A percentile compares a stretch with the other conserved stretches of the same genome.
phyloP scores from a whole-genome alignment of 2,113 vertebrate species.

The Hymenochirus boettgeri region DNA sequence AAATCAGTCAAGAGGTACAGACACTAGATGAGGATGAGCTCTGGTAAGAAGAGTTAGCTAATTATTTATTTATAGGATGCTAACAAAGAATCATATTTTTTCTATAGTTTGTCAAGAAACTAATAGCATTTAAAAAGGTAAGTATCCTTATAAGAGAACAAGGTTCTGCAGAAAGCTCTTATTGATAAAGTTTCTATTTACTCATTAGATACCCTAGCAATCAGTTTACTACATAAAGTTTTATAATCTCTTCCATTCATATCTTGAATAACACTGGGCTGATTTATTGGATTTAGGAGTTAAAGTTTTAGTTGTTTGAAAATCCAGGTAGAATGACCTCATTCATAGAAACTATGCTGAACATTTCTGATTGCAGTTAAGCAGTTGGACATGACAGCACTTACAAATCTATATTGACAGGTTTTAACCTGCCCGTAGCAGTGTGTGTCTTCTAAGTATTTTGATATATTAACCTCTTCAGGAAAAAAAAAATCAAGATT shows the following conservation, averaged over 20 bases:
- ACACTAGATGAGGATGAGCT: too few species aligned
- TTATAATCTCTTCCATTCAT: not conserved
- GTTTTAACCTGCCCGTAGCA: slow-evolving; percentile 23
- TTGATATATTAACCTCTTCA: slow-evolving; percentile 18
- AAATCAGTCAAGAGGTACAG: too few species aligned
- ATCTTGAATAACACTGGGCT: too few species aligned
- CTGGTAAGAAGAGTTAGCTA: too few species aligned
- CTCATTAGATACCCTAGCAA: too few species aligned
- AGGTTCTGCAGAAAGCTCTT: too few species aligned
- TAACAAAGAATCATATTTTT: too few species aligned
- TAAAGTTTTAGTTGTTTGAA: not conserved
- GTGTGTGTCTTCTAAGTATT: slow-evolving; percentile 26
- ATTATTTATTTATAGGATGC: too few species aligned
- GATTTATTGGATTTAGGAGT: not conserved
- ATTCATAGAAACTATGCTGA: slow-evolving; percentile 27
- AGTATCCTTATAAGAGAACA: too few species aligned
- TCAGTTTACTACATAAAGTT: not conserved
- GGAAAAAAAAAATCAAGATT: not conserved
- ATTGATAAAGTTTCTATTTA: too few species aligned
- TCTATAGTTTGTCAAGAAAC: too few species aligned
- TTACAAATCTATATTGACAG: slow-evolving; percentile 38
- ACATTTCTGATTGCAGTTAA: slow-evolving; percentile 18
- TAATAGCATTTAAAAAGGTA: too few species aligned
- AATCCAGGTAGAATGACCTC: slow-evolving; percentile 26
- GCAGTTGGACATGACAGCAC: slow-evolving; percentile 27